These are phyloP conservation scores for Xanthia togata DNA, from an alignment of 2,888 invertebrate species.

Conservation along the genomic window DNA sequence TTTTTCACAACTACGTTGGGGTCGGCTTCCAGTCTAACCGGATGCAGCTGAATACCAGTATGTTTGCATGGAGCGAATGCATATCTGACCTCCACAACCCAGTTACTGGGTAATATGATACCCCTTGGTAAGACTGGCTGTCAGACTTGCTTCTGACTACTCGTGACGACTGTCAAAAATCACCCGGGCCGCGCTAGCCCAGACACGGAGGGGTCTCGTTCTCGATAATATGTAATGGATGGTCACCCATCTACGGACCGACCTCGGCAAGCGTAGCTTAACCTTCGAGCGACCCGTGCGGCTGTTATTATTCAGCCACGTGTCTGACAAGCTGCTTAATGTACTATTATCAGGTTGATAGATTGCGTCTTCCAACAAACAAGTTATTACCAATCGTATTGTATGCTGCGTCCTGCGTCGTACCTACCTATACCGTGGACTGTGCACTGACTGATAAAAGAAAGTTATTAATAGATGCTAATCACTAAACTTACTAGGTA, in stretches of 20 bases:
- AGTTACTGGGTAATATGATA: too few species aligned
- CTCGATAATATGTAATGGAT: background rate
- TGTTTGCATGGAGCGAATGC: background rate
- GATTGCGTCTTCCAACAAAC: conserved; percentile 19
- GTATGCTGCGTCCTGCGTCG: conserved; percentile 3
- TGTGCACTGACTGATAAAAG: conserved; percentile 32
- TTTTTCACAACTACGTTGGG: background rate
- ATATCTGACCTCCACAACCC: background rate
- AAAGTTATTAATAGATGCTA: conserved; percentile 38
- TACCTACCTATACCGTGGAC: background rate
- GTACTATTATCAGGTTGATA: conserved; percentile 1
- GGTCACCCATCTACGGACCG: background rate
- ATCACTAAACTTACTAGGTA: conserved; percentile 6
- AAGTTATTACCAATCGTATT: conserved; percentile 13
- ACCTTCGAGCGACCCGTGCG: background rate
- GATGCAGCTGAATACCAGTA: background rate
- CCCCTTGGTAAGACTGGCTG: background rate
- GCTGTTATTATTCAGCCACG: background rate
- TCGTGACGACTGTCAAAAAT: background rate
- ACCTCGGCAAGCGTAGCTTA: background rate
- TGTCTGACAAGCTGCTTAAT: background rate
- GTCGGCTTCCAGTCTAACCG: background rate
- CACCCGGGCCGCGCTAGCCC: background rate
- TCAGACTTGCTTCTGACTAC: background rate
- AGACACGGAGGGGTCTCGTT: background rate